Base-by-base conservation (phyloP, 92 coral and sea anemone genomes). In the Heliopora coerulea region DNA sequence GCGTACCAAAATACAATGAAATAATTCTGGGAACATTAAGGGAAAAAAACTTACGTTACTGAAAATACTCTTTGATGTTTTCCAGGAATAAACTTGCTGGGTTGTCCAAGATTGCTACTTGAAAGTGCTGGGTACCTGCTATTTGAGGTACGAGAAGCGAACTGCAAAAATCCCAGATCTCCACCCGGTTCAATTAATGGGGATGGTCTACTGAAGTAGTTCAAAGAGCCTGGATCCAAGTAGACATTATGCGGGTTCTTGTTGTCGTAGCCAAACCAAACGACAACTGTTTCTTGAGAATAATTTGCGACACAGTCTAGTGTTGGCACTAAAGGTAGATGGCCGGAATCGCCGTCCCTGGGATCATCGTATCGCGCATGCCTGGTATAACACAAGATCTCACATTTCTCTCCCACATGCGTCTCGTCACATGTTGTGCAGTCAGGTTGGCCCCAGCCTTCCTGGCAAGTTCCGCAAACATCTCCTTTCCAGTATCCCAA, bases 401-500 rank as follows among this genome's bases (percentile, higher is more conserved):
- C 77, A 59, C 97, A 92, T 50, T 85, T 75, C 14, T 79, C 88
- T 21, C 93, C 97, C 63, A 92, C 97, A 57, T 92, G 97, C 15
- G 86, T 74, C 23, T 68, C 78, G 50, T 92, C 96, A 59, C 97
- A 92, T 8, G 52, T 66, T 7, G 86, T 85, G 40, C 97, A 92
- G 1, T 84, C 86, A 4, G 97, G 96, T 72, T 86, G 79, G 20
- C 85, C 91, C 97, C 97, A 92, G 61, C 97, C 97, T 39, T 73
- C 78, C 39, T 33, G 81, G 75, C 97, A 92, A 40, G 59, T 68
- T 25, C 88, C 96, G 46, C 97, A 92, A 54, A 80, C 80, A 25
- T 85, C 72, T 9, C 97, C 97, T 81, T 90, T 92, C 97, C 97
- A 92, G 73, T 87, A 86, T 10, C 97, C 97, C 49, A 83, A 66